Conservation (phyloP, 64 coral and sea anemone genomes). For the Pocillopora damicornis region DNA sequence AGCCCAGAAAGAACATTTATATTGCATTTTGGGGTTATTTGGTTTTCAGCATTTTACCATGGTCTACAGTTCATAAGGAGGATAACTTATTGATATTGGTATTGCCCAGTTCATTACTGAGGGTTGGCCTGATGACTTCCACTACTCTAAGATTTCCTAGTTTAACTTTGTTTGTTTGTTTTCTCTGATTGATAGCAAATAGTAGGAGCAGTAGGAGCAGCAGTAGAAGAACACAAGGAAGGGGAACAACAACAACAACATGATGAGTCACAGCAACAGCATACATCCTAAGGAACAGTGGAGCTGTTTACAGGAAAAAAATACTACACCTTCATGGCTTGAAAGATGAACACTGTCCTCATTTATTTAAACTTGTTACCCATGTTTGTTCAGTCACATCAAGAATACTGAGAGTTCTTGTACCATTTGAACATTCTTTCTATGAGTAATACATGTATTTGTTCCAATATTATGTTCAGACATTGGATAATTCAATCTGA, state of each 20-base stretch:
- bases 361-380: background rate
- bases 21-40: background rate
- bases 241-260: slow-evolving; percentile 8
- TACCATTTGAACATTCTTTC: background rate
- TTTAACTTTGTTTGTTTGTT: background rate
- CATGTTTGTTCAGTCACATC: background rate
- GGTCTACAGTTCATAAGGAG: background rate
- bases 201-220: background rate
- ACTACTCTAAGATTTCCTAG: no score
- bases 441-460: no score
- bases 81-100: no score
- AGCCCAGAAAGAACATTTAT: no score
- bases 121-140: no score
- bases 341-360: background rate
- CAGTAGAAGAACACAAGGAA: background rate
- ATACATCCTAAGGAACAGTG: background rate
- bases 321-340: background rate
- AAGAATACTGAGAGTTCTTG: background rate
- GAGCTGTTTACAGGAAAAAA: background rate
- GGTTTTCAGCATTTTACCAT: background rate
- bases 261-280: slow-evolving; percentile 6
- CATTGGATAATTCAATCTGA: no score
- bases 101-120: no score
- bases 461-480: no score
- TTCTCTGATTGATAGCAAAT: background rate